Evolutionary conservation across 2,888 invertebrate genomes (phyloP).

Genomic region (Spisula solida): DNA sequence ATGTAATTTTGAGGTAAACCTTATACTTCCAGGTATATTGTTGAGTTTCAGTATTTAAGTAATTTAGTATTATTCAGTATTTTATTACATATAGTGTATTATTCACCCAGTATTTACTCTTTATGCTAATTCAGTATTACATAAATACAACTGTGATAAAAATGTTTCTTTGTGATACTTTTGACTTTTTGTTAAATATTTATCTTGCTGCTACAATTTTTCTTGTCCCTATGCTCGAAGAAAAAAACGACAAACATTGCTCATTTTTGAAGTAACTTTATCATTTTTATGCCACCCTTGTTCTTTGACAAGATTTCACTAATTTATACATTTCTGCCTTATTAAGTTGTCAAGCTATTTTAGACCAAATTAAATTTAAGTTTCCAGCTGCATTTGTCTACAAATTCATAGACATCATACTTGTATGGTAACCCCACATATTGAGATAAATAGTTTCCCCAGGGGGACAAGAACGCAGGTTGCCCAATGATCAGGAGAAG

Average conservation of each 20-base stretch:
- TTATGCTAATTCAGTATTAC: constrained; percentile 5
- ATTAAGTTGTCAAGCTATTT: too few relatives aligned
- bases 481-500: too few relatives aligned
- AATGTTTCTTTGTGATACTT: background rate
- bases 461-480: too few relatives aligned
- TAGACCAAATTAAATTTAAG: too few relatives aligned
- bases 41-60: background rate
- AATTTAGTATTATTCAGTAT: background rate
- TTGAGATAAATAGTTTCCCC: too few relatives aligned
- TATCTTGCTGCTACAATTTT: background rate
- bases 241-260: too few relatives aligned
- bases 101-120: background rate
- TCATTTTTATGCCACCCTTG: too few relatives aligned
- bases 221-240: too few relatives aligned
- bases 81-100: background rate
- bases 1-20: background rate
- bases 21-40: background rate
- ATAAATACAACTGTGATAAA: background rate
- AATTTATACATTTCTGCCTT: too few relatives aligned
- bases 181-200: constrained; percentile 19
- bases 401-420: background rate
- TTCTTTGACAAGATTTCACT: too few relatives aligned
- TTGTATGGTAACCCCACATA: too few relatives aligned
- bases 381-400: background rate
- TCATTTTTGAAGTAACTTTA: too few relatives aligned